phyloP scores from a whole-genome alignment of 2,888 invertebrate genomes.

The Eumacrocentrus americanus region DNA sequence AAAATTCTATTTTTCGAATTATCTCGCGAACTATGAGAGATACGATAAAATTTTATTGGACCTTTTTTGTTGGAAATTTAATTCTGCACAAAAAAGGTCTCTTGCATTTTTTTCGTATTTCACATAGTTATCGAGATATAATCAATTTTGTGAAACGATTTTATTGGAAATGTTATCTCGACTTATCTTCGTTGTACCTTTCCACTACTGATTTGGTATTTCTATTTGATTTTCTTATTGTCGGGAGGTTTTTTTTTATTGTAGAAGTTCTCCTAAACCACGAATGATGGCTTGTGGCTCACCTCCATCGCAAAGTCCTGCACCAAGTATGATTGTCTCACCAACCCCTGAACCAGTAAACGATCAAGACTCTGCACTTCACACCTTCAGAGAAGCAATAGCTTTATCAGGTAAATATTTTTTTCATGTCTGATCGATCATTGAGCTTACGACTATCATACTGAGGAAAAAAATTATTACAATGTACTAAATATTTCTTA shows the following conservation, averaged over 20 bases:
- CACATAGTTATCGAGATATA: background rate
- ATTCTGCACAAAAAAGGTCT: background rate
- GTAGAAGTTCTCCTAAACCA: slow-evolving; percentile 64
- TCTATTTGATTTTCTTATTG: background rate
- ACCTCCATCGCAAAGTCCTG: slow-evolving; percentile 61
- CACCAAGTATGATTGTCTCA: slow-evolving; percentile 60
- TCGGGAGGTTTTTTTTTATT: too few species aligned
- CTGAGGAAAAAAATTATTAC: too few species aligned
- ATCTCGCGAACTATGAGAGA: too few species aligned
- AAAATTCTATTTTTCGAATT: too few species aligned
- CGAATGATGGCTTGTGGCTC: slow-evolving; percentile 61
- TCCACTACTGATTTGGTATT: too few species aligned
- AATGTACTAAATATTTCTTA: too few species aligned
- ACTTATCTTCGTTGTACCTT: background rate
- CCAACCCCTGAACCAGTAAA: slow-evolving; percentile 58
- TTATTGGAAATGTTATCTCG: too few species aligned
- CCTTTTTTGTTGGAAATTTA: too few species aligned
- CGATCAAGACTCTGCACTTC: slow-evolving; percentile 67
- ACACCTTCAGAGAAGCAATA: slow-evolving; percentile 77
- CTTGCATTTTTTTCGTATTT: background rate
- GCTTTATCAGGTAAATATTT: slow-evolving; percentile 65
- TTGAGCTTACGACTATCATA: too few species aligned
- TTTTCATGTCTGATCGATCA: slow-evolving; percentile 7
- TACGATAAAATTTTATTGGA: too few species aligned
- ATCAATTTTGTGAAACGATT: too few species aligned